Conservation (phyloP, 2,797 vertebrate species). For the Cirrhinus molitorella region DNA sequence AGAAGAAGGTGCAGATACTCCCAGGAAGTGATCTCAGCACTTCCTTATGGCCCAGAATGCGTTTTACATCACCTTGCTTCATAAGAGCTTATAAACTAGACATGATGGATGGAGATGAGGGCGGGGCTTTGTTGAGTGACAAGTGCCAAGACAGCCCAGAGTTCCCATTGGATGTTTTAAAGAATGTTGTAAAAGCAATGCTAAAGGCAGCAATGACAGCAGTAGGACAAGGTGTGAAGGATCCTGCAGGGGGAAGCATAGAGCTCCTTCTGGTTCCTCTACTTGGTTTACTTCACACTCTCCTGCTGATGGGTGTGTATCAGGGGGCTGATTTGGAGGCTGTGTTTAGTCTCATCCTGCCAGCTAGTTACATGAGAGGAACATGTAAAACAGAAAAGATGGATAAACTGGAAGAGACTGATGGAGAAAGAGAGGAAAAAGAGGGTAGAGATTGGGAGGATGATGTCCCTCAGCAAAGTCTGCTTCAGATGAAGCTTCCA, state of each 20-base stretch:
- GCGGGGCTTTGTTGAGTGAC: slow-evolving; percentile 65
- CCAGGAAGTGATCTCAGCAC: slow-evolving; percentile 84
- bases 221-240: slow-evolving; percentile 83
- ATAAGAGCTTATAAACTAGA: slow-evolving; percentile 71
- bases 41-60: slow-evolving; percentile 87
- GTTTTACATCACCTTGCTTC: slow-evolving; percentile 88
- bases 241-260: slow-evolving; percentile 91
- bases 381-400: slow-evolving; percentile 63
- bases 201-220: slow-evolving; percentile 86
- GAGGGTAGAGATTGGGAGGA: slow-evolving; percentile 48
- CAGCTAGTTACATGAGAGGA: slow-evolving; percentile 79
- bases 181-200: slow-evolving; percentile 89
- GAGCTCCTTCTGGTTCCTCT: slow-evolving; percentile 92
- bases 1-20: slow-evolving; percentile 78
- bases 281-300: slow-evolving; percentile 87
- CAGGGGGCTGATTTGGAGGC: slow-evolving; percentile 84
- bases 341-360: slow-evolving; percentile 87
- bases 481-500: slow-evolving; percentile 94
- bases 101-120: not conserved
- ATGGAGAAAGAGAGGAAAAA: slow-evolving; percentile 46
- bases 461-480: slow-evolving; percentile 79
- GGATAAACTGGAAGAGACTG: slow-evolving; percentile 63
- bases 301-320: slow-evolving; percentile 91
- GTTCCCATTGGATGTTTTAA: slow-evolving; percentile 89
- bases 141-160: slow-evolving; percentile 86